Percentiles rank a stretch among this genome's conserved stretches.
These are phyloP conservation scores for Lichenostomus cassidix DNA, from an alignment of 2,113 vertebrate species.

Conservation along the genomic window DNA sequence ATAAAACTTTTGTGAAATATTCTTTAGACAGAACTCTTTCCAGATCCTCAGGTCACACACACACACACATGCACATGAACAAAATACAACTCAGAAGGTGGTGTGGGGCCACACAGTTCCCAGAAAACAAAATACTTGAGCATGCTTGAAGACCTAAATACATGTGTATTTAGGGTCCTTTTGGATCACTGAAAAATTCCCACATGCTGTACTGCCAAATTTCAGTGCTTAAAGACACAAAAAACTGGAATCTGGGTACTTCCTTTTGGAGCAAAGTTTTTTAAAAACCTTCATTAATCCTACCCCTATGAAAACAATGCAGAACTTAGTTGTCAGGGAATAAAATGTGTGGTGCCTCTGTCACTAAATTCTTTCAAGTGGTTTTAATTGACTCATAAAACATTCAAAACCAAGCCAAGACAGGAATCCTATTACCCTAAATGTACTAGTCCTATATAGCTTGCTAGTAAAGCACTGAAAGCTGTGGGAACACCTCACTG, in stretches of 20 bases:
- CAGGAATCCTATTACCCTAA: constrained; percentile 15
- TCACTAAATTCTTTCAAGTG: constrained; percentile 42
- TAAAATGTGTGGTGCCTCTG: constrained; percentile 32
- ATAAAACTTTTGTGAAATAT: background rate
- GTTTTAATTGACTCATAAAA: constrained; percentile 58
- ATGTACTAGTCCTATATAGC: background rate
- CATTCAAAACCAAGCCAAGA: background rate
- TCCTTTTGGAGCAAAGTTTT: background rate
- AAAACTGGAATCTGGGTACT: background rate
- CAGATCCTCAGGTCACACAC: background rate
- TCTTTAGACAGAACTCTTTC: background rate
- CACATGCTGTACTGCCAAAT: background rate
- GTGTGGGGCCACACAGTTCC: background rate
- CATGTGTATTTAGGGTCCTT: background rate
- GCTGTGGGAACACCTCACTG: background rate
- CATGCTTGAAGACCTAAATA: background rate
- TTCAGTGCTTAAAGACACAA: background rate
- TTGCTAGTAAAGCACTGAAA: background rate
- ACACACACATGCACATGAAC: background rate
- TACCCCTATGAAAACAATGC: constrained; percentile 11
- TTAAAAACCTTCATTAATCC: constrained; percentile 20
- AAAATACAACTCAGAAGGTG: background rate
- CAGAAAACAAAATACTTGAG: background rate
- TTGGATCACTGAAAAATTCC: background rate
- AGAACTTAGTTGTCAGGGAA: background rate